phyloP scores from a whole-genome alignment of 2,797 vertebrate species.

The Amazonetta brasiliensis region DNA sequence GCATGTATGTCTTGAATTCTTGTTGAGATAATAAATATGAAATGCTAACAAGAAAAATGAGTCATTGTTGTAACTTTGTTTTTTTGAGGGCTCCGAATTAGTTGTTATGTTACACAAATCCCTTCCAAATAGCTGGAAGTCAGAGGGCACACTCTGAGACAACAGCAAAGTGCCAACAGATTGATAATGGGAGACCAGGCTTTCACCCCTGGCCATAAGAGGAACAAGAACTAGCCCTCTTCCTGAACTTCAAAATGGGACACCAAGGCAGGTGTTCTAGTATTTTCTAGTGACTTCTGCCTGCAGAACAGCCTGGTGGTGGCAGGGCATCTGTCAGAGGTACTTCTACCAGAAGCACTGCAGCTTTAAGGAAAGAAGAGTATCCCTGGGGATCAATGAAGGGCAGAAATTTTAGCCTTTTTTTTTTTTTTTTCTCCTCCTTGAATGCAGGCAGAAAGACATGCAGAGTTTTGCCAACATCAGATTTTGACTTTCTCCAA shows the following conservation, averaged over 20 bases:
- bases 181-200: not conserved
- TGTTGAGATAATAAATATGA: conserved; percentile 55
- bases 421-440: not conserved
- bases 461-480: rapidly evolving
- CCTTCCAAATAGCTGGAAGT: not conserved
- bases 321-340: no score
- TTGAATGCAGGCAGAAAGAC: not conserved
- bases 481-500: not conserved
- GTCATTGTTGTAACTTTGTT: not conserved
- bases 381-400: not conserved
- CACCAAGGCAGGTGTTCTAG: not conserved
- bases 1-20: not conserved
- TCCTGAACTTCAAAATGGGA: not conserved
- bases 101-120: not conserved
- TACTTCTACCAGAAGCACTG: not conserved
- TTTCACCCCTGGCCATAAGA: not conserved
- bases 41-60: not conserved
- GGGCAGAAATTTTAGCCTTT: no score
- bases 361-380: not conserved
- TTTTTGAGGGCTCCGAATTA: not conserved
- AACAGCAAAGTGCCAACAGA: not conserved
- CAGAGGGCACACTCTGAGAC: not conserved
- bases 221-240: not conserved
- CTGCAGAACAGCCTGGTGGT: not conserved
- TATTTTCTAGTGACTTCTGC: not conserved